A percentile compares a stretch with the other conserved stretches of the same genome.
phyloP scores from a whole-genome alignment of 2,888 invertebrate species.

The Hoplodrina ambigua region DNA sequence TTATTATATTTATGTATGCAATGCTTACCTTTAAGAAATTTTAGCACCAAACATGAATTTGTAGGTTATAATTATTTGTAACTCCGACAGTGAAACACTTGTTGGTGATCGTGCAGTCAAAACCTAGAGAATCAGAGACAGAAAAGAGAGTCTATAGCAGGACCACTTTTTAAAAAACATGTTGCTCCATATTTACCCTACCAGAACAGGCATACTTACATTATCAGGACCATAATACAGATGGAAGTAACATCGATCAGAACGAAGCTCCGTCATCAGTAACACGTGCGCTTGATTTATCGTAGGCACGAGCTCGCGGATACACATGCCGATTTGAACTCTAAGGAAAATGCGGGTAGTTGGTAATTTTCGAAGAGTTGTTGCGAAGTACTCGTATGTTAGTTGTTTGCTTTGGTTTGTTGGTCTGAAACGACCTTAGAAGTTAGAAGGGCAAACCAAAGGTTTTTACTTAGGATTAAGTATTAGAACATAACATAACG shows the following conservation, averaged over 20 bases:
- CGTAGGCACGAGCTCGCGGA: slow-evolving; percentile 63
- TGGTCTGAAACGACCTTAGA: neutral
- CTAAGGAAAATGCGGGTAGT: slow-evolving; percentile 47
- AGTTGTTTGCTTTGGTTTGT: slow-evolving; percentile 8
- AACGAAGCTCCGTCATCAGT: slow-evolving; percentile 68
- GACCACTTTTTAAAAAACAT: neutral
- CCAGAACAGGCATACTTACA: slow-evolving; percentile 29
- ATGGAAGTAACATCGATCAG: slow-evolving; percentile 61
- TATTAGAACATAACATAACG: too few relatives aligned
- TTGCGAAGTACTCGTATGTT: neutral
- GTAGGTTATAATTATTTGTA: too few relatives aligned
- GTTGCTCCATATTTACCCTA: neutral
- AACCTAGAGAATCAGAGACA: too few relatives aligned
- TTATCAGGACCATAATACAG: slow-evolving; percentile 46
- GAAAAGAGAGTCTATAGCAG: too few relatives aligned
- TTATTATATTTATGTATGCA: too few relatives aligned
- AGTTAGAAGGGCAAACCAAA: neutral
- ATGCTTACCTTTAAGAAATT: too few relatives aligned
- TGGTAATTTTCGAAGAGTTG: slow-evolving; percentile 19
- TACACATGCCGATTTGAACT: slow-evolving; percentile 65
- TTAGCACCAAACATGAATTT: too few relatives aligned
- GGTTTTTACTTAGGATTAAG: neutral
- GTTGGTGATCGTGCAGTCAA: too few relatives aligned
- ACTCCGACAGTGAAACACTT: too few relatives aligned
- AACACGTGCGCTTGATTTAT: slow-evolving; percentile 75